These are phyloP conservation scores for Paguma larvata DNA, from an alignment of 2,797 vertebrate genomes.

Conservation along the genomic window DNA sequence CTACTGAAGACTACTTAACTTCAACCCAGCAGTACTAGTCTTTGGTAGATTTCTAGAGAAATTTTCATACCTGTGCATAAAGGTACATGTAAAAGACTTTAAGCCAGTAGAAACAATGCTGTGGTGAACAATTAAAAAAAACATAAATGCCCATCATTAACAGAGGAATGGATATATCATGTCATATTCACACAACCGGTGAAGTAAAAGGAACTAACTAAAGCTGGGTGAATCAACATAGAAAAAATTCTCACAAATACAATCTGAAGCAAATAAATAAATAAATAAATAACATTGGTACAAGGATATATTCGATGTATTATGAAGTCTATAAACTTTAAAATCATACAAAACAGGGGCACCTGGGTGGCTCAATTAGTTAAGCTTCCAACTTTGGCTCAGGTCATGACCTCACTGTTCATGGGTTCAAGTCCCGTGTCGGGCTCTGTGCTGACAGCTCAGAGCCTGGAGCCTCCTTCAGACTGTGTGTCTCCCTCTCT, in stretches of 20 bases:
- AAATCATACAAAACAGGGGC: neutral
- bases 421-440: too few species aligned
- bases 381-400: too few species aligned
- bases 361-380: too few species aligned
- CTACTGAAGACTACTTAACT: neutral
- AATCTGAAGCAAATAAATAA: neutral
- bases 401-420: too few species aligned
- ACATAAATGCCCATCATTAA: neutral
- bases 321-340: neutral
- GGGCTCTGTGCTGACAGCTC: too few species aligned
- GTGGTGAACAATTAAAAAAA: constrained; percentile 17
- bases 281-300: neutral
- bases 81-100: neutral
- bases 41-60: neutral
- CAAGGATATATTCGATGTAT: neutral
- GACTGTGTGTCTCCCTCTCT: too few species aligned
- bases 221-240: neutral
- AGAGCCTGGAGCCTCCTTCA: too few species aligned
- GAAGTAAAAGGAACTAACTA: constrained; percentile 41
- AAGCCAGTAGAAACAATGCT: neutral
- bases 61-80: neutral
- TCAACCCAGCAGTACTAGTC: neutral
- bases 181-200: neutral
- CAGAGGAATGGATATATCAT: neutral
- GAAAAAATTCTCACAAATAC: neutral